Percentiles rank a stretch among this genome's conserved stretches.
Evolutionary conservation across 2,888 invertebrate genomes (phyloP).

Genomic region (Steinernema hermaphroditum): DNA sequence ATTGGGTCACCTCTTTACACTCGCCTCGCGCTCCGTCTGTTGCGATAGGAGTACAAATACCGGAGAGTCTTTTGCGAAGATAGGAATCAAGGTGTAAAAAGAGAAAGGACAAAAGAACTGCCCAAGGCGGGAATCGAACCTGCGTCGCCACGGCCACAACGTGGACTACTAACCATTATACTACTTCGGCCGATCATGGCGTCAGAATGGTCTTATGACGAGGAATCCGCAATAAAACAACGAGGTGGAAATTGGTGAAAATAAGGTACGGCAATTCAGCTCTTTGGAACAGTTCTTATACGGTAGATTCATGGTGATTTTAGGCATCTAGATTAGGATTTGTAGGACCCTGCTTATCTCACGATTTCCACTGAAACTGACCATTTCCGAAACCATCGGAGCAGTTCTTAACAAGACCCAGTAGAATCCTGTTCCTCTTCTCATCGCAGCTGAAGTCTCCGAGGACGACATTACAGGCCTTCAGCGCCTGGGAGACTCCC

Average conservation of each 20-base stretch:
- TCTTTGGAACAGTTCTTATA: too few relatives aligned
- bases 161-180: constrained; percentile 66
- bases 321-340: too few relatives aligned
- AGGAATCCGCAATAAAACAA: too few relatives aligned
- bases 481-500: not conserved
- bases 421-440: not conserved
- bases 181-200: constrained; percentile 51
- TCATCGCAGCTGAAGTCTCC: constrained; percentile 29
- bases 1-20: constrained; percentile 15
- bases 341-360: too few relatives aligned
- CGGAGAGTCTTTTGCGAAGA: too few relatives aligned
- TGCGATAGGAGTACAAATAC: too few relatives aligned
- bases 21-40: not conserved
- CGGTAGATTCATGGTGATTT: too few relatives aligned
- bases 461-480: constrained; percentile 29
- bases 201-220: not conserved
- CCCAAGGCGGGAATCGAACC: constrained; percentile 64
- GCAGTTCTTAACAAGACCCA: constrained; percentile 1
- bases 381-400: not conserved
- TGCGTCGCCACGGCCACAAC: constrained; percentile 65
- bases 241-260: too few relatives aligned
- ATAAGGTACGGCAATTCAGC: too few relatives aligned
- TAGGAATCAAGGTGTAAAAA: too few relatives aligned
- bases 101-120: constrained; percentile 35
- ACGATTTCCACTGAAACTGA: not conserved